These are phyloP conservation scores for Ormia ochracea DNA, from an alignment of 2,888 invertebrate genomes.

Conservation along the genomic window DNA sequence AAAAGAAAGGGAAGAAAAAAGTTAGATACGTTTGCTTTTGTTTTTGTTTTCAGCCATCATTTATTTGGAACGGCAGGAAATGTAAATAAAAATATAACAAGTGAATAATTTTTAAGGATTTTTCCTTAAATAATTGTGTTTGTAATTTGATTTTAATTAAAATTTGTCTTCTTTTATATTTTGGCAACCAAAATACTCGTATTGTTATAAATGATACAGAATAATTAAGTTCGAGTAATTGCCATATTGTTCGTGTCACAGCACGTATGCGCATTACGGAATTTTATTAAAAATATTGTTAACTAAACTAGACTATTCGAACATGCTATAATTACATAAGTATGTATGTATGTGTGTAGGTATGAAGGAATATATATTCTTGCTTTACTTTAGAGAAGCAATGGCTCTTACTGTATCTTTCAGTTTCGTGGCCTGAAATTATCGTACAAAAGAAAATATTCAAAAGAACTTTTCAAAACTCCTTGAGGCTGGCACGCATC, in stretches of 20 bases:
- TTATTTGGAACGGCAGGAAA: constrained; percentile 41
- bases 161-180: constrained; percentile 24
- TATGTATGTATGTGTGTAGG: too few species aligned
- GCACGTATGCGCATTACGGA: constrained; percentile 4
- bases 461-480: too few species aligned
- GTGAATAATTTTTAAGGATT: constrained; percentile 29
- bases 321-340: too few species aligned
- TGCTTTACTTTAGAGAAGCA: too few species aligned
- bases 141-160: constrained; percentile 61
- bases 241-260: background rate
- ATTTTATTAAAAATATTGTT: background rate
- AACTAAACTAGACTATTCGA: background rate
- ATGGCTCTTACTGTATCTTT: too few species aligned
- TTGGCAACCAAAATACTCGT: constrained; percentile 36
- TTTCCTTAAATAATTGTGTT: constrained; percentile 52
- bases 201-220: background rate
- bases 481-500: too few species aligned
- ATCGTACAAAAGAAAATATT: too few species aligned
- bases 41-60: constrained; percentile 33
- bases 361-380: too few species aligned
- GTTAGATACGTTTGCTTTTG: background rate
- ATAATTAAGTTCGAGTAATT: background rate
- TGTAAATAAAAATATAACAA: constrained; percentile 51
- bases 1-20: background rate
- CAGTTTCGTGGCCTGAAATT: too few species aligned